Evolutionary conservation across 64 coral and sea anemone species (phyloP).

Genomic region (Hydrozoanthus tunicans): DNA sequence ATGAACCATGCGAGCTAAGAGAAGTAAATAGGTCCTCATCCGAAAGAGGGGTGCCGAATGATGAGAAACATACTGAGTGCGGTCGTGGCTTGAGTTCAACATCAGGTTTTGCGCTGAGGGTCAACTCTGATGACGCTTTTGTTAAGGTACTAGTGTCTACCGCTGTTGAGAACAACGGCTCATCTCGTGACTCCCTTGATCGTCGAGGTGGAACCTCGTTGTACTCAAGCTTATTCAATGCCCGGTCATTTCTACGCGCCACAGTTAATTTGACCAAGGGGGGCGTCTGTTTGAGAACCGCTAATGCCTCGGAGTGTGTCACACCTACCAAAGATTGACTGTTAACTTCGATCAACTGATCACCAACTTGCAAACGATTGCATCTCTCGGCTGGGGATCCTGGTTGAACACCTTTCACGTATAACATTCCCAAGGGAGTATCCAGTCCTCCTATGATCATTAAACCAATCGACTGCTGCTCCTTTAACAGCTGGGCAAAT

Average conservation of each 20-base stretch:
- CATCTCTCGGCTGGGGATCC: slow-evolving; percentile 84
- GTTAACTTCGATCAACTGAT: slow-evolving; percentile 93
- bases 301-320: slow-evolving; percentile 83
- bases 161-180: slow-evolving; percentile 68
- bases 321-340: slow-evolving; percentile 81
- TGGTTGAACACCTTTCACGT: slow-evolving; percentile 95
- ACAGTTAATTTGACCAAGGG: slow-evolving; percentile 92
- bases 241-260: slow-evolving; percentile 75
- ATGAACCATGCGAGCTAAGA: slow-evolving; percentile 41
- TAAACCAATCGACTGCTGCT: slow-evolving; percentile 90
- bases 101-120: slow-evolving; percentile 52
- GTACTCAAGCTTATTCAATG: slow-evolving; percentile 23
- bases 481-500: slow-evolving; percentile 80
- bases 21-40: slow-evolving; percentile 47
- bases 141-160: slow-evolving; percentile 79
- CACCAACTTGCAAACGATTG: slow-evolving; percentile 70
- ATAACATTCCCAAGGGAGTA: slow-evolving; percentile 94
- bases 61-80: slow-evolving; percentile 66
- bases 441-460: slow-evolving; percentile 94
- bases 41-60: slow-evolving; percentile 63
- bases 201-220: slow-evolving; percentile 35
- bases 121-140: slow-evolving; percentile 73
- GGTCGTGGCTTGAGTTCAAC: slow-evolving; percentile 54
- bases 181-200: slow-evolving; percentile 10
- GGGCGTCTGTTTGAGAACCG: slow-evolving; percentile 82